These are phyloP conservation scores for Miltochrista miniata DNA, from an alignment of 2,888 invertebrate genomes.

Conservation along the genomic window DNA sequence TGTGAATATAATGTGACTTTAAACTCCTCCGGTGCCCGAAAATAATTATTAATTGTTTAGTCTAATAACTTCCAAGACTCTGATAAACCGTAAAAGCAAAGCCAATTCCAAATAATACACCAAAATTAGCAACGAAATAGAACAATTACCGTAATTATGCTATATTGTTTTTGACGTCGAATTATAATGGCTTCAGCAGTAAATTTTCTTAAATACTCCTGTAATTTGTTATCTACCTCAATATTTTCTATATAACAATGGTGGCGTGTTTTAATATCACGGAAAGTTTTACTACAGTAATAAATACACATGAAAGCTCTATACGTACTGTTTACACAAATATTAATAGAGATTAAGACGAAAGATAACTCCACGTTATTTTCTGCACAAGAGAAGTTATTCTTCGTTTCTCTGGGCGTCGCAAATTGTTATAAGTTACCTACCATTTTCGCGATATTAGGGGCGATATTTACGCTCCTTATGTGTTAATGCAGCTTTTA, in stretches of 20 bases:
- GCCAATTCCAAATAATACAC: conserved; percentile 30
- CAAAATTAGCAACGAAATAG: conserved; percentile 15
- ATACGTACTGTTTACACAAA: conserved; percentile 14
- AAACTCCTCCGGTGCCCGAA: no score
- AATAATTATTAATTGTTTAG: conserved; percentile 8
- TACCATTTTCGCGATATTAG: conserved; percentile 8
- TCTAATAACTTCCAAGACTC: conserved; percentile 16
- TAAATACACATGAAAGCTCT: not conserved
- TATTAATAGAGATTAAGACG: conserved; percentile 29
- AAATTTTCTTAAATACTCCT: no score
- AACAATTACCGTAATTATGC: no score
- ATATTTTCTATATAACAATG: no score
- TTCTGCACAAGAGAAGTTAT: conserved; percentile 6
- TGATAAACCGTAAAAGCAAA: conserved; percentile 18
- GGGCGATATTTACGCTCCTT: conserved; percentile 7
- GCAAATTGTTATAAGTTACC: conserved; percentile 33
- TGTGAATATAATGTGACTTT: no score
- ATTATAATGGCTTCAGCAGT: no score
- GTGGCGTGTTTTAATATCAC: no score
- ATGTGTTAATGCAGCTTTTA: no score
- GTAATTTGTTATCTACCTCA: no score
- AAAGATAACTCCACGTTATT: conserved; percentile 27
- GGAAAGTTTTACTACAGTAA: no score
- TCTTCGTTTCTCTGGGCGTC: conserved; percentile 18
- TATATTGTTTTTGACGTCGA: no score